Conservation (phyloP, 2,797 vertebrate genomes). For the Adelosebastes latens region DNA sequence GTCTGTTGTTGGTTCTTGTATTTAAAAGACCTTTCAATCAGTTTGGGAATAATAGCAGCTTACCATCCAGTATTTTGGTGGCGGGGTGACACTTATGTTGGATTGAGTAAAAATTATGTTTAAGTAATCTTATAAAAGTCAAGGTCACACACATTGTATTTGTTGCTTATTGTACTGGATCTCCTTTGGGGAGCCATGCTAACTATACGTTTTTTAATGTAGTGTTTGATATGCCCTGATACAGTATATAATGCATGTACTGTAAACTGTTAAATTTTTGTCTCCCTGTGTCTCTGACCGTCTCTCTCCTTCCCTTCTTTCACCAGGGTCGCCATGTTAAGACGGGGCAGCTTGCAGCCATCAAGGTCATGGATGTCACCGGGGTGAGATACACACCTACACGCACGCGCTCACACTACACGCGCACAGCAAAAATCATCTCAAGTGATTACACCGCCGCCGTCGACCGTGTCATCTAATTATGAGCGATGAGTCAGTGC, state of each 20-base stretch:
- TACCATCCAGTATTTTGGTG: not conserved
- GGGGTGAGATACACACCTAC: slow-evolving; percentile 84
- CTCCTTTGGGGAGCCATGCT: not conserved
- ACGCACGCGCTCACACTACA: slow-evolving; percentile 1
- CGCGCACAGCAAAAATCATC: slow-evolving; percentile 51
- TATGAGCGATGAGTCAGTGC: slow-evolving; percentile 66
- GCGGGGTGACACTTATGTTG: not conserved
- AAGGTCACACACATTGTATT: not conserved
- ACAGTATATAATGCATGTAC: not conserved
- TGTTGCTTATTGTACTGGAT: not conserved
- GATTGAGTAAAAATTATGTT: not conserved
- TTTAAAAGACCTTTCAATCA: not conserved
- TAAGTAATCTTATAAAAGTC: not conserved
- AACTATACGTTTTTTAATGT: not conserved
- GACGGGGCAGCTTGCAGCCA: slow-evolving; percentile 95
- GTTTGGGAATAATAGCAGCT: not conserved
- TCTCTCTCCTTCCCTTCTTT: slow-evolving; percentile 15
- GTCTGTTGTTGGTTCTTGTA: not conserved
- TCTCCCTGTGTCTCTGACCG: not conserved
- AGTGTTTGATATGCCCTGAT: not conserved
- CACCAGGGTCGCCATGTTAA: slow-evolving; percentile 96
- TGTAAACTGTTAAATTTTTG: not conserved
- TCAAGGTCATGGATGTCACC: slow-evolving; percentile 99
- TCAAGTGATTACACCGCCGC: slow-evolving; percentile 53
- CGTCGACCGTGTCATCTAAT: slow-evolving; percentile 61